These are phyloP conservation scores for Onthophagus sagittarius DNA, from an alignment of 2,888 invertebrate genomes.

Conservation along the genomic window DNA sequence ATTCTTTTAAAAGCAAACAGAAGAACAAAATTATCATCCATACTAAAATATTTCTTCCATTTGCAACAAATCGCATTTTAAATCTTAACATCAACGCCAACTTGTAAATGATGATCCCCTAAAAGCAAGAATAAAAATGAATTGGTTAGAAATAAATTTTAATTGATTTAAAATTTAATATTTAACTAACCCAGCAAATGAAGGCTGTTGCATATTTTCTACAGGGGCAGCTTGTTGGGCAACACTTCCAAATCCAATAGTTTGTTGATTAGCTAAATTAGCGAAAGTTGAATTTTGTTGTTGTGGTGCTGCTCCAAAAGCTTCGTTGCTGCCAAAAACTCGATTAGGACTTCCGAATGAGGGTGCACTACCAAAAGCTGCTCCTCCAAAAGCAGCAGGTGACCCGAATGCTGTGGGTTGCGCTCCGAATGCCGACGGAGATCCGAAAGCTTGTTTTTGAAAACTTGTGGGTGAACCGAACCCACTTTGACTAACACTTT, in stretches of 20 bases:
- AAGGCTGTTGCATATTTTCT: slow-evolving; percentile 40
- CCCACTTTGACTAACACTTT: slow-evolving; percentile 12
- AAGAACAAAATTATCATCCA: neutral
- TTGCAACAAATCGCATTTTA: neutral
- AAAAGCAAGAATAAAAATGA: slow-evolving; percentile 33
- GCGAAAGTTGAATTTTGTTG: slow-evolving; percentile 60
- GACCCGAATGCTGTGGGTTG: slow-evolving; percentile 42
- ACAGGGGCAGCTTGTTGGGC: slow-evolving; percentile 53
- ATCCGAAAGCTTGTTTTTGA: slow-evolving; percentile 23
- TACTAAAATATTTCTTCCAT: neutral
- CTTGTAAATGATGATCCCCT: slow-evolving; percentile 46
- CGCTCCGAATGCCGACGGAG: slow-evolving; percentile 30
- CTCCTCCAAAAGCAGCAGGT: slow-evolving; percentile 48
- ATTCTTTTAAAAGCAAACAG: too few species aligned
- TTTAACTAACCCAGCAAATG: slow-evolving; percentile 43
- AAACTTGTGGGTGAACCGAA: slow-evolving; percentile 24
- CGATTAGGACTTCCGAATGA: slow-evolving; percentile 49
- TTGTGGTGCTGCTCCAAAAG: neutral
- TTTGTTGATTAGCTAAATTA: slow-evolving; percentile 60
- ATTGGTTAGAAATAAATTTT: slow-evolving; percentile 8
- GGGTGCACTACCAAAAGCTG: slow-evolving; percentile 50
- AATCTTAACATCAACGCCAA: slow-evolving; percentile 40
- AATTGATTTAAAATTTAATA: slow-evolving; percentile 1
- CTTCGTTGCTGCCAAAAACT: slow-evolving; percentile 42
- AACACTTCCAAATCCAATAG: slow-evolving; percentile 61